Evolutionary conservation across 2,888 invertebrate genomes (phyloP).

Genomic region (Calameuta pallipes): DNA sequence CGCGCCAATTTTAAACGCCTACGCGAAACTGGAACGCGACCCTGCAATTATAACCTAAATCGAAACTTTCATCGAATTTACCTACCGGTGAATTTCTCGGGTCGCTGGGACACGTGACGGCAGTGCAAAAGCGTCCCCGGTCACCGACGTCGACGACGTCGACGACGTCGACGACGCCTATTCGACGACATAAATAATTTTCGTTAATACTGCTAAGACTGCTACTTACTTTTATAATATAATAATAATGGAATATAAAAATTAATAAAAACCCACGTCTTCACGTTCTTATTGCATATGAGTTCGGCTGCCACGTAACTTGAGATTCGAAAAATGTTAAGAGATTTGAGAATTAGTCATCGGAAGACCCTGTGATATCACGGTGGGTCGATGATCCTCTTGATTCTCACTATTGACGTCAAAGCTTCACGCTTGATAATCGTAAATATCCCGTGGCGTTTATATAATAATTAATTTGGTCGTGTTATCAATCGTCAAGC

Average conservation of each 20-base stretch:
- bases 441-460: conserved; percentile 25
- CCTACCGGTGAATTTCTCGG: background rate
- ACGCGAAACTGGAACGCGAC: background rate
- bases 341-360: background rate
- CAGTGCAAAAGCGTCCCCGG: background rate
- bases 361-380: background rate
- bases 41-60: background rate
- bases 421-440: conserved; percentile 21
- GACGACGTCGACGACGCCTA: too few relatives aligned
- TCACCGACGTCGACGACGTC: background rate
- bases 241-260: background rate
- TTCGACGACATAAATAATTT: background rate
- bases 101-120: background rate
- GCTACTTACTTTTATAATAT: too few relatives aligned
- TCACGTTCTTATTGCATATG: too few relatives aligned
- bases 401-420: conserved; percentile 24
- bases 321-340: background rate
- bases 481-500: conserved; percentile 35
- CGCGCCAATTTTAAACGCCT: background rate
- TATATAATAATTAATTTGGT: conserved; percentile 42
- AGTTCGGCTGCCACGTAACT: background rate
- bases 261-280: background rate
- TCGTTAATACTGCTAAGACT: background rate
- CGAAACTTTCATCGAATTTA: background rate
- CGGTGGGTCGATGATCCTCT: conserved; percentile 5